A percentile compares a stretch with the other conserved stretches of the same genome.
phyloP scores from a whole-genome alignment of 2,888 invertebrate species.

The Pilophorus perplexus region DNA sequence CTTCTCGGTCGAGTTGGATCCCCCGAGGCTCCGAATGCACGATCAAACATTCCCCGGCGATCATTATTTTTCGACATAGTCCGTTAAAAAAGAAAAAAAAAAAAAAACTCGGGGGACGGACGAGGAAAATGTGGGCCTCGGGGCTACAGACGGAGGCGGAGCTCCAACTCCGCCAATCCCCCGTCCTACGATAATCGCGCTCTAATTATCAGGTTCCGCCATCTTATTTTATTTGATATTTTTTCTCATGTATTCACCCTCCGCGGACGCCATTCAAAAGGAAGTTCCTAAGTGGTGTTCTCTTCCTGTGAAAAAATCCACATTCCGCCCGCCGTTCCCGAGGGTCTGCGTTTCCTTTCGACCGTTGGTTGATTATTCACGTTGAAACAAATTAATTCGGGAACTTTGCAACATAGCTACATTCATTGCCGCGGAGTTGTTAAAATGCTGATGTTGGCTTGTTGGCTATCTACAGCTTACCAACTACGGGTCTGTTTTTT shows the following conservation, averaged over 20 bases:
- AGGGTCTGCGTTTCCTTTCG: too few species aligned
- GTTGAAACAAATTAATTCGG: too few species aligned
- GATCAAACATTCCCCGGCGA: not conserved
- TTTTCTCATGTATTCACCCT: slow-evolving; percentile 14
- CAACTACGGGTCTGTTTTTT: too few species aligned
- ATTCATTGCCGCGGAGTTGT: too few species aligned
- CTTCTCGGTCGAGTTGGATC: too few species aligned
- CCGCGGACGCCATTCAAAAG: not conserved
- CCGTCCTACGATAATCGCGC: slow-evolving; percentile 32
- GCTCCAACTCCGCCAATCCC: slow-evolving; percentile 32
- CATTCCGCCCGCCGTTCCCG: too few species aligned
- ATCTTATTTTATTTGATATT: slow-evolving; percentile 32
- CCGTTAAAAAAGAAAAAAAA: not conserved
- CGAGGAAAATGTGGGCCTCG: not conserved
- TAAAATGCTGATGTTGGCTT: too few species aligned
- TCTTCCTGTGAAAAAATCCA: not conserved
- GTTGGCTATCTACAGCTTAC: too few species aligned
- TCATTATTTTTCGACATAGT: not conserved
- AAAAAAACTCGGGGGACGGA: not conserved
- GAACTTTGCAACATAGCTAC: too few species aligned
- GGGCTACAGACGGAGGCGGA: slow-evolving; percentile 20
- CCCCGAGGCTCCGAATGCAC: too few species aligned
- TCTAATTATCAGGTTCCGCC: slow-evolving; percentile 34
- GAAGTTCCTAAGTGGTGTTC: not conserved
- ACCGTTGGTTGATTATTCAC: too few species aligned